Base-by-base conservation (phyloP, 2,113 vertebrate species). In the Rissa tridactyla region DNA sequence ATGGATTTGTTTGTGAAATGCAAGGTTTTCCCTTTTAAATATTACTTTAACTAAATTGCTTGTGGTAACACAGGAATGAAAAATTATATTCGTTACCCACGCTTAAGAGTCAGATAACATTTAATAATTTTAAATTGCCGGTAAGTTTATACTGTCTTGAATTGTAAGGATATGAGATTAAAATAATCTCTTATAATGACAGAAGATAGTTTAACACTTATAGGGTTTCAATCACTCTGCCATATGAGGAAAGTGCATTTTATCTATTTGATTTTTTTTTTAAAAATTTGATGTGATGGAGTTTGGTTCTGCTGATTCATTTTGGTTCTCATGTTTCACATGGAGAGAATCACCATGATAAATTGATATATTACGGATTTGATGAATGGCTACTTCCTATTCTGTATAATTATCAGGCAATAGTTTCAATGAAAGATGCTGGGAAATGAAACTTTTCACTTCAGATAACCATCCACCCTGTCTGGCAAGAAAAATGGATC, bases 321-420 rank as follows among this genome's bases (percentile, higher is more conserved):
- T 98, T 97, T 92, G 92, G 64, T 92, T 94, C 91, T 96, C 38
- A 8, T 89, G 76, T 91, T 97, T 98, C 95, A 89, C 10, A 42
- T 38, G 90, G 91, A 91, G 86, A 96, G 60, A 78, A 84, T 94
- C 85, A 75, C 94, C 77, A 55, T 98, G 97, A 98, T 97, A 96
- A 98, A 98, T 97, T 85, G 96, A 95, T 98, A 80, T 97, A 97
- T 98, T 96, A 96, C 82, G 93, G 88, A 86, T 96, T 86, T 98
- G 98, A 98, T 98, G 95, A 98, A 98, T 98, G 96, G 96, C 94
- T 98, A 96, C 96, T 98, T 98, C 97, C 95, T 97, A 86, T 97
- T 98, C 93, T 14, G 38, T 98, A 70, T 98, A 98, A 98, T 98
- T 98, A 98, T 96, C 90, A 96, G 95, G 95, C 73, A 44, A 94